Conservation (phyloP, 2,113 vertebrate genomes). For the Pollachius pollachius region DNA sequence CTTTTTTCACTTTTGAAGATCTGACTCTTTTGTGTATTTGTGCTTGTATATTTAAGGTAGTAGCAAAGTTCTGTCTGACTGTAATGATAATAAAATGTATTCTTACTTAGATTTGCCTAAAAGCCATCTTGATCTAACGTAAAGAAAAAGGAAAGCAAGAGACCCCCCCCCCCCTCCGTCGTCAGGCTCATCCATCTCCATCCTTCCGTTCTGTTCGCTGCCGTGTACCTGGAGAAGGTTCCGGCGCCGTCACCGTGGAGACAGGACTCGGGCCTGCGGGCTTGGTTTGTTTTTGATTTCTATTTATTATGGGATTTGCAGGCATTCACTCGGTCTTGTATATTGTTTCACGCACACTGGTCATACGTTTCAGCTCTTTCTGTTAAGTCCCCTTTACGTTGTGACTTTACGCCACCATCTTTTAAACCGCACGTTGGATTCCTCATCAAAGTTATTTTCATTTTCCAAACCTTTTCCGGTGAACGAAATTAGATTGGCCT, state of each 20-base stretch:
- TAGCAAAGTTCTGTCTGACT: constrained; percentile 84
- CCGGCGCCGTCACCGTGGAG: constrained; percentile 49
- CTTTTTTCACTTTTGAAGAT: constrained; percentile 63
- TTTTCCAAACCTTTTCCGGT: constrained; percentile 37
- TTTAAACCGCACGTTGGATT: constrained; percentile 30
- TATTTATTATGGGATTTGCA: constrained; percentile 57
- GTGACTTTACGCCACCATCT: constrained; percentile 3
- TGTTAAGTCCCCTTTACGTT: constrained; percentile 27
- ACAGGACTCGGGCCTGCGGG: constrained; percentile 36
- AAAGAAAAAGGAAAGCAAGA: constrained; percentile 69
- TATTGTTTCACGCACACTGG: constrained; percentile 33
- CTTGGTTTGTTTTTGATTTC: constrained; percentile 21
- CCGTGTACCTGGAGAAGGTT: constrained; percentile 48
- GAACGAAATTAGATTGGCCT: constrained; percentile 42
- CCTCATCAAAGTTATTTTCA: constrained; percentile 12
- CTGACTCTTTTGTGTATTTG: constrained; percentile 78
- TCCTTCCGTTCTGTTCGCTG: constrained; percentile 61
- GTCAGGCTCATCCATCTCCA: constrained; percentile 16
- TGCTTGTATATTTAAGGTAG: constrained; percentile 88
- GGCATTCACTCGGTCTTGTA: constrained; percentile 24
- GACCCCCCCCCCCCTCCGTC: constrained; percentile 52
- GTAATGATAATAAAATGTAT: constrained; percentile 79
- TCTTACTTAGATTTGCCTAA: constrained; percentile 80
- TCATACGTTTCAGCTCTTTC: constrained; percentile 23
- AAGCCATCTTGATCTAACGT: constrained; percentile 80